Conservation (phyloP, 2,113 vertebrate genomes). For the Centropus unirufus region DNA sequence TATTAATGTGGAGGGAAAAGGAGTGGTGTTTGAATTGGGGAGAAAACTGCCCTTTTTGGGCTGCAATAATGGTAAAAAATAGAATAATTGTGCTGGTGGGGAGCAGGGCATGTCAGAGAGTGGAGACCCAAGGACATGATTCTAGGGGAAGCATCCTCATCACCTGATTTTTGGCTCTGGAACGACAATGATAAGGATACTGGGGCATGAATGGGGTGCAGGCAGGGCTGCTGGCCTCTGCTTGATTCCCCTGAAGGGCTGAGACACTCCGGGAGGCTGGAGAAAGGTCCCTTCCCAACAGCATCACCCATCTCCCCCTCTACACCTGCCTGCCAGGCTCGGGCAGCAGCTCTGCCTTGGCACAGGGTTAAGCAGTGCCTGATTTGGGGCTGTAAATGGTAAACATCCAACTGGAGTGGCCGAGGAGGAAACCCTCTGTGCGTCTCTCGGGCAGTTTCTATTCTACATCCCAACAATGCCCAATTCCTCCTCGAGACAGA, state of each 20-base stretch:
- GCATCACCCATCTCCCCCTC: not conserved
- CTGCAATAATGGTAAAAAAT: not conserved
- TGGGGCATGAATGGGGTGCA: not conserved
- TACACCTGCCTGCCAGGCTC: fast-evolving
- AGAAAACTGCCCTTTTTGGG: not conserved
- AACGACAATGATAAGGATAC: not conserved
- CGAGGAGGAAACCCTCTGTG: not conserved
- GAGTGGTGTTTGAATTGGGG: fast-evolving
- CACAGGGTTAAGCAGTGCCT: not conserved
- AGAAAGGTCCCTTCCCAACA: not conserved
- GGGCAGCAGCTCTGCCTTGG: not conserved
- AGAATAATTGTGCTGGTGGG: not conserved
- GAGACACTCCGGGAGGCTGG: not conserved
- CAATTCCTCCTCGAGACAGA: not conserved
- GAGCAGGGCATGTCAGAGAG: not conserved
- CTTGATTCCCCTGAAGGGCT: not conserved
- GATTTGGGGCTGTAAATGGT: not conserved
- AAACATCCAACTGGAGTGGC: not conserved
- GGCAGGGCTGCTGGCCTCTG: not conserved
- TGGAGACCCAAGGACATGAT: not conserved
- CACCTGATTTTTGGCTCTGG: not conserved
- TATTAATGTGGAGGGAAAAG: not conserved
- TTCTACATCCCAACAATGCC: not conserved
- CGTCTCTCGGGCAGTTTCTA: conserved; percentile 3
- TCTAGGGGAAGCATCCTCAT: not conserved